Evolutionary conservation across 2,797 vertebrate species (phyloP).

Genomic region (Apodemus agrarius): DNA sequence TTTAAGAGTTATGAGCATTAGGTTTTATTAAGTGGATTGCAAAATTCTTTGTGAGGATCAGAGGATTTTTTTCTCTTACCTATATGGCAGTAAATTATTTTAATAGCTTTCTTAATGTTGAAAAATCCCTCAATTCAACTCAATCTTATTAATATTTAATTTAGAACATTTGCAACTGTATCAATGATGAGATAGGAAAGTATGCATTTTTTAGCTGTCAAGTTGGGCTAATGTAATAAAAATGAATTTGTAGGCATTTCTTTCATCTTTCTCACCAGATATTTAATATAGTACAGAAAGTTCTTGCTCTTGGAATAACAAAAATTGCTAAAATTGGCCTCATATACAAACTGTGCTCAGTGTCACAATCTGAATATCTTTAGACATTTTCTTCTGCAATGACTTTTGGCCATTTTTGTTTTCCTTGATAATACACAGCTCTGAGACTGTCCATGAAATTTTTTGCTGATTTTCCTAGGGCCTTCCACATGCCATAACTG

Average conservation of each 20-base stretch:
- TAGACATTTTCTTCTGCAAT: neutral
- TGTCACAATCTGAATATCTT: neutral
- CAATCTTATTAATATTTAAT: constrained; percentile 66
- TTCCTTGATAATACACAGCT: neutral
- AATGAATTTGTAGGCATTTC: neutral
- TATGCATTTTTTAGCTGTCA: neutral
- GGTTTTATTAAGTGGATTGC: constrained; percentile 17
- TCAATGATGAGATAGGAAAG: neutral
- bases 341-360: neutral
- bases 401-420: neutral
- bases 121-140: constrained; percentile 49
- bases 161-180: constrained; percentile 52
- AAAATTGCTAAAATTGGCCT: neutral
- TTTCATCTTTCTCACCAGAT: constrained; percentile 24
- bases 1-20: neutral
- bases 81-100: constrained; percentile 59
- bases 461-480: neutral
- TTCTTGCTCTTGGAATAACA: neutral
- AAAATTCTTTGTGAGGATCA: constrained; percentile 33
- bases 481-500: neutral
- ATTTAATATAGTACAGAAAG: constrained; percentile 21
- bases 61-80: constrained; percentile 14
- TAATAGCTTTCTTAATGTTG: constrained; percentile 55
- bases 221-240: constrained; percentile 1
- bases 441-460: neutral